These are phyloP conservation scores for Anolis carolinensis DNA, from an alignment of 2,113 vertebrate genomes.

Conservation along the genomic window DNA sequence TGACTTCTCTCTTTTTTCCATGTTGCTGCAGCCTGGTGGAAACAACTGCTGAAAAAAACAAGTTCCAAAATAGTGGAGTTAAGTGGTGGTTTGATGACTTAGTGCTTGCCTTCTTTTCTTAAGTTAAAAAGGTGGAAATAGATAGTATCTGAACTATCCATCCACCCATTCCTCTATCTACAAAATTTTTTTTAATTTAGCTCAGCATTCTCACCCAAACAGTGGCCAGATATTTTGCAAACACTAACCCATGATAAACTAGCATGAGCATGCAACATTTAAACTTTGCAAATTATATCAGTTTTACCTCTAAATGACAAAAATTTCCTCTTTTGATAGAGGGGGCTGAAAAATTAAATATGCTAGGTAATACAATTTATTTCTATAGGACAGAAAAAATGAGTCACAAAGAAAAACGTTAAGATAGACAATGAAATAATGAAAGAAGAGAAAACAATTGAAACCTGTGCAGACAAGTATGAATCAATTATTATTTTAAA, in stretches of 20 bases:
- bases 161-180: background rate
- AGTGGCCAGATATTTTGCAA: background rate
- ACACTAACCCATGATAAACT: background rate
- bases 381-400: background rate
- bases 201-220: background rate
- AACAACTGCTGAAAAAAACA: background rate
- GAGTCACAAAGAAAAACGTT: constrained; percentile 10
- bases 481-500: constrained; percentile 68
- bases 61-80: background rate
- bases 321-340: constrained; percentile 15
- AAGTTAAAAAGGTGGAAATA: background rate
- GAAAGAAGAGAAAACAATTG: constrained; percentile 59
- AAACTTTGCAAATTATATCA: background rate
- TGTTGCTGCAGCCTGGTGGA: background rate
- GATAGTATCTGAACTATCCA: background rate
- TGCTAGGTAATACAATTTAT: background rate
- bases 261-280: background rate
- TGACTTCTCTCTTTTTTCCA: background rate
- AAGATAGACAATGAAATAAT: constrained; percentile 47
- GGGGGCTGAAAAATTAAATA: constrained; percentile 35
- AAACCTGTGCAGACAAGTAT: constrained; percentile 64
- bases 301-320: background rate
- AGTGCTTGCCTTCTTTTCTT: background rate
- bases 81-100: background rate
- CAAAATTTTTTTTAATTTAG: background rate